A percentile compares a stretch with the other conserved stretches of the same genome.
These are phyloP conservation scores for Wiebesia pumilae DNA, from an alignment of 1,140 invertebrate genomes.

Conservation along the genomic window DNA sequence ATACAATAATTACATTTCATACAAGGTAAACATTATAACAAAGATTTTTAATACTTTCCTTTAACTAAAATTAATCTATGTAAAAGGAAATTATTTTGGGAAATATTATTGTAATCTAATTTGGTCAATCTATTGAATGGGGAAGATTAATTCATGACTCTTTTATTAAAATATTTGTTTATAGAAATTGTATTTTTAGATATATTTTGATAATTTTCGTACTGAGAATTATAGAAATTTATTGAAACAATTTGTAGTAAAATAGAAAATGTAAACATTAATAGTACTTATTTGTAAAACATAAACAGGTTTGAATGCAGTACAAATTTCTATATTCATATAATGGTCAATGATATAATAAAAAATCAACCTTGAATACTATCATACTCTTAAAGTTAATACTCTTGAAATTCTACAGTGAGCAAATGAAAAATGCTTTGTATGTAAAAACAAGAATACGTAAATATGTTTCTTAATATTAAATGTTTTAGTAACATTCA, in stretches of 20 bases:
- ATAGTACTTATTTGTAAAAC: neutral
- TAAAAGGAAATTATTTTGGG: too few relatives aligned
- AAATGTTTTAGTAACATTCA: neutral
- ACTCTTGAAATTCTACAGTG: neutral
- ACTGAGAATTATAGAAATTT: neutral
- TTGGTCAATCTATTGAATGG: too few relatives aligned
- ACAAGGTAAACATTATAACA: too few relatives aligned
- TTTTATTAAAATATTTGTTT: too few relatives aligned
- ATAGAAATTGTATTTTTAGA: too few relatives aligned
- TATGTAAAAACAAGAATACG: neutral
- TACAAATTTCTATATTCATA: neutral
- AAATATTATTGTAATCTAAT: too few relatives aligned
- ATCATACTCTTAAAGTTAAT: slow-evolving; percentile 5
- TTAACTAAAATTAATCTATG: too few relatives aligned
- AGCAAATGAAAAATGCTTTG: neutral
- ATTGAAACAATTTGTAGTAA: neutral
- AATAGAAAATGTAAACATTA: neutral
- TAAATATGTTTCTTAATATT: neutral
- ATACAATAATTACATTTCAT: too few relatives aligned
- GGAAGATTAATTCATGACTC: too few relatives aligned
- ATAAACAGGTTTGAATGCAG: neutral
- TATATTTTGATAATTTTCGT: too few relatives aligned
- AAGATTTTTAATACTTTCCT: too few relatives aligned
- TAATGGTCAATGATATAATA: neutral
- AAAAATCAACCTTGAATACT: neutral